Conservation (phyloP, 2,113 vertebrate genomes). For the Hippocampus guttulatus region DNA sequence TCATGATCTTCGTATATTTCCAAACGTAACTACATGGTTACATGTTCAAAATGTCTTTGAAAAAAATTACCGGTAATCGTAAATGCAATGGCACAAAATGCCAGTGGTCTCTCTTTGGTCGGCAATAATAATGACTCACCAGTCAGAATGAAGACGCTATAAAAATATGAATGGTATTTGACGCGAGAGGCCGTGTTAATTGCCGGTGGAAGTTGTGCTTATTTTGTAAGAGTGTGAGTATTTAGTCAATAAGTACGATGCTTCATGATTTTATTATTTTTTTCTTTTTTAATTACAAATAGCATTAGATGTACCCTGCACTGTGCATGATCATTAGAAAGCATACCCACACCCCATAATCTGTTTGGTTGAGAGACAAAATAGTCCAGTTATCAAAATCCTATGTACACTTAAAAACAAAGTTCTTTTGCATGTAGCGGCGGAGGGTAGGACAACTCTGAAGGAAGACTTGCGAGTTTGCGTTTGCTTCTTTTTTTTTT, state of each 20-base stretch:
- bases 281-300: conserved; percentile 52
- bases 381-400: conserved; percentile 77
- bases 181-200: no score
- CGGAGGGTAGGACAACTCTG: conserved; percentile 10
- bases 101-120: no score
- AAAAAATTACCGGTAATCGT: no score
- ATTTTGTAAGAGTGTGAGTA: neutral
- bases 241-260: conserved; percentile 6
- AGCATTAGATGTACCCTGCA: conserved; percentile 65
- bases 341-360: conserved; percentile 15
- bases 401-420: conserved; percentile 73
- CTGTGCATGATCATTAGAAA: conserved; percentile 61
- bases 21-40: no score
- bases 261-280: neutral
- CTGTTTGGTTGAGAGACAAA: conserved; percentile 60
- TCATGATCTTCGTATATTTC: no score
- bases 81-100: no score
- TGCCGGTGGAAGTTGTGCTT: no score
- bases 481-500: conserved; percentile 26
- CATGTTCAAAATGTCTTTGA: no score
- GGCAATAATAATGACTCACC: no score
- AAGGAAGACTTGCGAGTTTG: conserved; percentile 56
- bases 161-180: no score
- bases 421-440: conserved; percentile 22
- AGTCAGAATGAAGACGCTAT: no score